Evolutionary conservation across 2,113 vertebrate species (phyloP), one percentile per base, ranked within the genome.

Genomic region (Coreoperca whiteheadi): DNA sequence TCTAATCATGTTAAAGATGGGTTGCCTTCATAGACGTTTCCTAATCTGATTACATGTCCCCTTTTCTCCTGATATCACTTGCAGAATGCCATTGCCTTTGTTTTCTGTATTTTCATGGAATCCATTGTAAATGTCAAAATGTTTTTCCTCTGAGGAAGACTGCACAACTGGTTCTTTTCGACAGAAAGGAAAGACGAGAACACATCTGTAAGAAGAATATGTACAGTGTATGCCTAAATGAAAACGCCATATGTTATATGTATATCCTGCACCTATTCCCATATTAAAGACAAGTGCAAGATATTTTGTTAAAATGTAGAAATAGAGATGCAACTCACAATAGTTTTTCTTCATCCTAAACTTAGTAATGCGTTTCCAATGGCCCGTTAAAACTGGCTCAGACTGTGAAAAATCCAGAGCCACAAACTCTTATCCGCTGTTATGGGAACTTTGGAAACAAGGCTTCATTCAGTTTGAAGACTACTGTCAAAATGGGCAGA

Each of bases 281-380:
- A 21, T 28, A 30, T 60, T 48, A 25, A 21, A 81, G 21, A 63
- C 21, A n/a, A 16, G 48, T 23, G 28, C 21, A 16, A 25, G 14
- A 4, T 16, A n/a, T 59, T 57, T 63, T 39, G 28, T 14, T n/a
- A 65, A 70, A 18, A 34, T 30, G 61, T 28, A 14, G 9, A 41
- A 41, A 43, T n/a, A 48, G 51, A 63, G 64, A 74, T 60, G 50
- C 14, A 30, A 87, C 56, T 53, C 51, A 59, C 60, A 56, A 57
- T 30, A 68, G 69, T 54, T 48, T 8, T 43, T 85, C 72, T 69
- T 87, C 15, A 78, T 64, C 75, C 68, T 74, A 76, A 90, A 82
- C 77, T 75, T 1, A 78, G 81, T 77, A 85, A 89, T 77, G 89
- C 87, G 70, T 90, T 91, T 80, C 89, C 75, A 89, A 91, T 88